phyloP scores from a whole-genome alignment of 2,113 vertebrate genomes.

The Rana temporaria region DNA sequence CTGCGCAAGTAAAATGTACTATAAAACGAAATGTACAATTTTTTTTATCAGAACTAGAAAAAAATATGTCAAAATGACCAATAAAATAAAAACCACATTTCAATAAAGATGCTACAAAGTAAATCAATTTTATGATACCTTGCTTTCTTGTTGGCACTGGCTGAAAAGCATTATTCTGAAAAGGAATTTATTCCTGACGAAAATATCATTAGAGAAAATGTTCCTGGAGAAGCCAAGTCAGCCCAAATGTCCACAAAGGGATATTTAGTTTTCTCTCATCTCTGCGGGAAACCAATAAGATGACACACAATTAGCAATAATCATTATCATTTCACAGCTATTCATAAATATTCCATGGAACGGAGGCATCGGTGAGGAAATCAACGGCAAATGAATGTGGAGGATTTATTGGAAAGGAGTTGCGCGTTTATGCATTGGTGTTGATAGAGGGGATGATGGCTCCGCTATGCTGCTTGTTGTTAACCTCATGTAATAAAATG shows the following conservation, averaged over 20 bases:
- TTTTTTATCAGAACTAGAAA: too few relatives aligned
- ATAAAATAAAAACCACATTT: too few relatives aligned
- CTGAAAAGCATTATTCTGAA: too few relatives aligned
- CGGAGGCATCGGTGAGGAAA: constrained; percentile 46
- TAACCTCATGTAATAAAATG: constrained; percentile 64
- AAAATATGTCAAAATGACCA: too few relatives aligned
- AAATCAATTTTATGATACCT: too few relatives aligned
- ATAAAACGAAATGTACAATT: too few relatives aligned
- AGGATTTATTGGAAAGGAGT: constrained; percentile 67
- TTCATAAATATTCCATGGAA: constrained; percentile 68
- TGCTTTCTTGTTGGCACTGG: too few relatives aligned
- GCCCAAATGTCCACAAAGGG: constrained; percentile 26
- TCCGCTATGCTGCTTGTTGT: constrained; percentile 64
- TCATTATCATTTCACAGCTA: constrained; percentile 62
- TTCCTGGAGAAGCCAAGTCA: background rate
- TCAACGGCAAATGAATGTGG: constrained; percentile 63
- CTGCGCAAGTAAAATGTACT: too few relatives aligned
- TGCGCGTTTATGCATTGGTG: constrained; percentile 68
- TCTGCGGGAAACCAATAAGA: constrained; percentile 4
- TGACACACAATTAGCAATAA: constrained; percentile 64
- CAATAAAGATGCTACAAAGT: too few relatives aligned
- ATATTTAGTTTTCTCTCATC: background rate
- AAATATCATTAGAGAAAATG: constrained; percentile 4
- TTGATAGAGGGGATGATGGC: constrained; percentile 70
- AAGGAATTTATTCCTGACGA: background rate